Evolutionary conservation across 2,797 vertebrate genomes (phyloP), one percentile per base, ranked within the genome.

Genomic region (Myiothlypis chrysogaster): DNA sequence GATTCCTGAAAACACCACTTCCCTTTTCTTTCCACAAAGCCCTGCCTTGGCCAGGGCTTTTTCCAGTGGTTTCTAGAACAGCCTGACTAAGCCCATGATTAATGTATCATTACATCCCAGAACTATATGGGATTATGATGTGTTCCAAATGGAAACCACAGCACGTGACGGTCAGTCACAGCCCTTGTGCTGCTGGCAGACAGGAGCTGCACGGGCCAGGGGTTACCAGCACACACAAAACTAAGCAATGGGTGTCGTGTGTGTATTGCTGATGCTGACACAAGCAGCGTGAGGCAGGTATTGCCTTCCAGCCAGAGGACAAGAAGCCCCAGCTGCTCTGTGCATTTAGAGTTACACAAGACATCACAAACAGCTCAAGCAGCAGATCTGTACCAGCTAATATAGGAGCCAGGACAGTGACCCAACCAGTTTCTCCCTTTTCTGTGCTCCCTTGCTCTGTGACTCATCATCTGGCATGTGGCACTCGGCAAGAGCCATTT

Each of bases 401-500:
- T 53, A 59, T 8, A 11, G n/a, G 7, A 87, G 47, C 57, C 1
- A 27, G 83, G 76, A 79, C 72, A 81, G 91, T 50, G 79, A 88
- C 57, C 0, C 0, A 87, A 93, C 66, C 63, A 59, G 56, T 89
- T 79, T 79, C 66, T 89, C 39, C 66, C 66, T 63, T 46, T 83
- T 80, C 71, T 87, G 44, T 43, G 78, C 81, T 95, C 70, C 52
- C 47, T 56, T 65, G 73, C 66, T 91, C 66, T 8, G 0, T 89
- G 94, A 96, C 78, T 97, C 93, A 96, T 72, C 71, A 80, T 65
- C 75, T 93, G 94, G 83, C 94, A 96, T 43, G 89, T 80, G 81
- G 92, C 64, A 83, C 39, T 50, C 3, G 1, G 35, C 76, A 73
- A 83, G 50, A 92, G 81, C 49, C 90, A 77, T 81, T 90, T 92